phyloP scores from a whole-genome alignment of 2,797 vertebrate species.

The Fundulus diaphanus region DNA sequence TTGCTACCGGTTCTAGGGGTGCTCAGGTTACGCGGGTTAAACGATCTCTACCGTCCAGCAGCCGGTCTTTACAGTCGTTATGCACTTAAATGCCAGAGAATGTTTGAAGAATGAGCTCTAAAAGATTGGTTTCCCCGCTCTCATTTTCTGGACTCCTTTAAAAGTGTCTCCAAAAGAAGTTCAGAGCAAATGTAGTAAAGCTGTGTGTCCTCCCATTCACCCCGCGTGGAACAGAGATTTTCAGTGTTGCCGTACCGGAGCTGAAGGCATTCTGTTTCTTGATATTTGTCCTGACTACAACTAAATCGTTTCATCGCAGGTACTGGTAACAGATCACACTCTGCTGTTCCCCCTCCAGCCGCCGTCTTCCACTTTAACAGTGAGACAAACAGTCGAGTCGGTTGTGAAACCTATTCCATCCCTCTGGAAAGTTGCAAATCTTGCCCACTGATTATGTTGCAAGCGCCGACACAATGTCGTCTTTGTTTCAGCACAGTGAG shows the following conservation, averaged over 20 bases:
- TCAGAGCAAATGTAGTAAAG: background rate
- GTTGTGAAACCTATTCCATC: constrained; percentile 59
- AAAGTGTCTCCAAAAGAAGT: background rate
- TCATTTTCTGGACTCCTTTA: background rate
- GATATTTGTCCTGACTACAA: background rate
- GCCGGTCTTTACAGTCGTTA: background rate
- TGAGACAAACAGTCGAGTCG: constrained; percentile 35
- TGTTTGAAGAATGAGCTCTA: background rate
- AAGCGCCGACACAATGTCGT: constrained; percentile 66
- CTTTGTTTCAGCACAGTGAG: constrained; percentile 57
- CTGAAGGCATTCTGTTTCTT: background rate
- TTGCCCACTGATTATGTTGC: constrained; percentile 64
- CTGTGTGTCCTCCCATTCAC: background rate
- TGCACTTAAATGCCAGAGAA: background rate
- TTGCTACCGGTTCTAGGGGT: too few species aligned
- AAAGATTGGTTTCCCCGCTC: background rate
- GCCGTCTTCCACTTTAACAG: constrained; percentile 3
- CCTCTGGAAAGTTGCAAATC: constrained; percentile 50
- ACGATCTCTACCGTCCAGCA: background rate
- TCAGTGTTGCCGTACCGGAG: background rate
- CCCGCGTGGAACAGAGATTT: background rate
- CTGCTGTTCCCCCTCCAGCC: constrained; percentile 1
- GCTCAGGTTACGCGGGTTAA: too few species aligned
- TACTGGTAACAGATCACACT: background rate
- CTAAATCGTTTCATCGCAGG: background rate